Evolutionary conservation across 2,113 vertebrate species (phyloP).

Genomic region (Mugil cephalus): DNA sequence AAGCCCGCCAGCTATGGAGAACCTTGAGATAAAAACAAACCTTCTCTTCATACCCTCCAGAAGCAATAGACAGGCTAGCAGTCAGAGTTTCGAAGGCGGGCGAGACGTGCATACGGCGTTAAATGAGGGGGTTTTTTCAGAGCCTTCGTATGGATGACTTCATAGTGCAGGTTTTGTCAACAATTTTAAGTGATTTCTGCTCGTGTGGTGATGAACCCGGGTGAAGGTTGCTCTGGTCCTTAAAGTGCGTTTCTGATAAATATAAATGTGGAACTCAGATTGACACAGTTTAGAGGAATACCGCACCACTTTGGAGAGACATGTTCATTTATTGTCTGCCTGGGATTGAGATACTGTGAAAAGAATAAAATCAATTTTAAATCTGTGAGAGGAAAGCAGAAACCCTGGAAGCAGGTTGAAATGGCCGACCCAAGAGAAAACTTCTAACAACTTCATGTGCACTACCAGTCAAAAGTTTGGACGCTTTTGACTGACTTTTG

Average conservation of each 20-base stretch:
- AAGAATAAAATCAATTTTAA: constrained; percentile 13
- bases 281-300: constrained; percentile 30
- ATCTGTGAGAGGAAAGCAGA: background rate
- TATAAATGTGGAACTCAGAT: constrained; percentile 29
- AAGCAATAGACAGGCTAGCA: constrained; percentile 64
- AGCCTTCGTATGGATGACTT: constrained; percentile 35
- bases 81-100: constrained; percentile 56
- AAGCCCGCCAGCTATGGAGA: constrained; percentile 76
- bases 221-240: constrained; percentile 49
- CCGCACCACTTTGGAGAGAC: constrained; percentile 16
- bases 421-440: constrained; percentile 6
- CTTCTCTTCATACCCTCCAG: constrained; percentile 73
- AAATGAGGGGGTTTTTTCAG: constrained; percentile 59
- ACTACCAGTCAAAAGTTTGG: too few relatives aligned
- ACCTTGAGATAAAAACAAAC: constrained; percentile 81
- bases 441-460: constrained; percentile 3
- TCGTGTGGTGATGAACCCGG: constrained; percentile 47
- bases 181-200: constrained; percentile 61
- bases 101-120: constrained; percentile 59
- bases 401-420: constrained; percentile 11
- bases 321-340: constrained; percentile 11
- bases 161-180: constrained; percentile 59
- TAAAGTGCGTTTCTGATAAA: constrained; percentile 30
- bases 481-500: too few relatives aligned
- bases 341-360: constrained; percentile 7